Evolutionary conservation across 2,888 invertebrate species (phyloP).

Genomic region (Nomada fabriciana): DNA sequence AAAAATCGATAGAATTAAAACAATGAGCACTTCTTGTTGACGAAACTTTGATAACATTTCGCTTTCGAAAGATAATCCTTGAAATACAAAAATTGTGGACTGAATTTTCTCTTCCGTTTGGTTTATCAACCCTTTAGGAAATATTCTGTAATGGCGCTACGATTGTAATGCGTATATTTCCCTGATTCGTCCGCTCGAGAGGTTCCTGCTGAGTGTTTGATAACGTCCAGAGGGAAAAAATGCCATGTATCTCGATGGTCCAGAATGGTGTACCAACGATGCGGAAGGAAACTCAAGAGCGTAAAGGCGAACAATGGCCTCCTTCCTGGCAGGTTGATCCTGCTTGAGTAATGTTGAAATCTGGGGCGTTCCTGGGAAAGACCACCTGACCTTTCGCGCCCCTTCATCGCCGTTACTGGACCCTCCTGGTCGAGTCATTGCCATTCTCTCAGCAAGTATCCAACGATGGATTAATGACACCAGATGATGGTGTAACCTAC

Average conservation of each 20-base stretch:
- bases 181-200: neutral
- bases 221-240: slow-evolving; percentile 36
- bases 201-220: slow-evolving; percentile 25
- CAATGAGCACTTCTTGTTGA: neutral
- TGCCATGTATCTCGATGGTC: slow-evolving; percentile 47
- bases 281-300: slow-evolving; percentile 72
- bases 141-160: neutral
- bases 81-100: no score
- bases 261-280: slow-evolving; percentile 65
- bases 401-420: slow-evolving; percentile 66
- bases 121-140: neutral
- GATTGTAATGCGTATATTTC: slow-evolving; percentile 4
- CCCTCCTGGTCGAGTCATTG: slow-evolving; percentile 71
- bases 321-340: slow-evolving; percentile 83
- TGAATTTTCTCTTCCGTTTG: neutral
- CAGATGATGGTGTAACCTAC: slow-evolving; percentile 9
- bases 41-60: neutral
- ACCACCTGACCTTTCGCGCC: slow-evolving; percentile 78
- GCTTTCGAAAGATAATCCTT: neutral
- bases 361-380: slow-evolving; percentile 84
- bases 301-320: slow-evolving; percentile 79
- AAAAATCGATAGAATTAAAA: neutral
- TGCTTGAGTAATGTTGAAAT: slow-evolving; percentile 84
- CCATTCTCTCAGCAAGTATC: slow-evolving; percentile 54
- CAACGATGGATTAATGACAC: slow-evolving; percentile 61